Base-by-base conservation (phyloP, 2,113 vertebrate species). In the Nothoprocta perdicaria region DNA sequence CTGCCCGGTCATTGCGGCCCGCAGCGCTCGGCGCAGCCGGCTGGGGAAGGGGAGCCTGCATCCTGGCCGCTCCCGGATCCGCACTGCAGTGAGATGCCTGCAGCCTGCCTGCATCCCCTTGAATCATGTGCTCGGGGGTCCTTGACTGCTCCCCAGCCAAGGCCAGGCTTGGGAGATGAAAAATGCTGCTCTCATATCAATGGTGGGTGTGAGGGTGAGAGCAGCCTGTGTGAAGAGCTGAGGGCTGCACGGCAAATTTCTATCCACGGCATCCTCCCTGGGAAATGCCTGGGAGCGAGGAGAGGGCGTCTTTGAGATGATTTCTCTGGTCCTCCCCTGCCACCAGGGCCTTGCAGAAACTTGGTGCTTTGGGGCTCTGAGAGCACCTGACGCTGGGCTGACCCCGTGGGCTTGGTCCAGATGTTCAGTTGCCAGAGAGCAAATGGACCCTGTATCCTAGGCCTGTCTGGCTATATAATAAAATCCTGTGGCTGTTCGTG, bases 401-500 rank as follows among this genome's bases (percentile, higher is more conserved):
- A 46, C 72, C 23, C 26, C 43, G 9, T 9, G 58, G 48, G 48
- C 62, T 55, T 90, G 80, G 48, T 38, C 24, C 14, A 80, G 57
- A 83, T 33, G 6, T 77, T 80, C 74, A 12, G 48, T 50, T 71
- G 53, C 53, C 81, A 77, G 60, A 60, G 79, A 50, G 55, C 45
- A 71, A 41, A 33, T 76, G 52, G 50, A 65, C 50, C 7, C 3
- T 11, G 12, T 13, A 26, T 17, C 11, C 29, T 79, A 50, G 85
- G 53, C 58, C 22, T 77, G 19, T 48, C 21, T 48, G 48, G 48
- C 48, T 23, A 12, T 10, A 45, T 88, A 78, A 82, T 80, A 77
- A 78, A 94, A 88, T 90, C 50, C 41, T 61, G 8, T 75, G 67
- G 38, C 48, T 93, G 35, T 75, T 94, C 2, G 3, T 84, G 41